Evolutionary conservation across 2,797 vertebrate genomes (phyloP).

Genomic region (Sarcoramphus papa): DNA sequence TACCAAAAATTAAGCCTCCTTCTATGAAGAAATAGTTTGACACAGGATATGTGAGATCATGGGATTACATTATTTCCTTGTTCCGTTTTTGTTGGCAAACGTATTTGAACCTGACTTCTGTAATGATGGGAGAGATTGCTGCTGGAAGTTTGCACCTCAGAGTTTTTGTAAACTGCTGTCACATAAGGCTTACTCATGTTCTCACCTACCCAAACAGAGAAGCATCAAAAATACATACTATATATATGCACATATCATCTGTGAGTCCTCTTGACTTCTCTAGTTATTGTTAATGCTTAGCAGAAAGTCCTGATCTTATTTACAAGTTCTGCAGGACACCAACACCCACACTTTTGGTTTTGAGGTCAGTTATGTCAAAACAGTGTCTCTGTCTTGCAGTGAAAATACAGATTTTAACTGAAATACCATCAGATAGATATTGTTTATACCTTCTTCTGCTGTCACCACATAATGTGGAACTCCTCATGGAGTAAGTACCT

Average conservation of each 20-base stretch:
- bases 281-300: constrained; percentile 12
- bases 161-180: neutral
- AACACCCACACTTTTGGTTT: neutral
- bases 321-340: neutral
- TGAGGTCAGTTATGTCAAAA: neutral
- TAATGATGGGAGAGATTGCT: neutral
- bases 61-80: constrained; percentile 38
- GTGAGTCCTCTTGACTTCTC: neutral
- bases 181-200: neutral
- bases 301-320: constrained; percentile 1
- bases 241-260: neutral
- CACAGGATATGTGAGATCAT: constrained; percentile 27
- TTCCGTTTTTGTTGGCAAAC: constrained; percentile 43
- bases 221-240: neutral
- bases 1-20: neutral
- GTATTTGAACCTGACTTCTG: neutral
- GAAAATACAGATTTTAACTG: neutral
- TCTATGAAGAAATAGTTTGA: neutral
- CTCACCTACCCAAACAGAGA: neutral
- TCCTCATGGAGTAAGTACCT: neutral
- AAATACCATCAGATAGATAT: neutral
- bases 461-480: neutral
- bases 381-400: neutral
- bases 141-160: neutral
- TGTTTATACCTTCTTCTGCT: neutral